Base-by-base conservation (phyloP, 2,113 vertebrate genomes). In the Larimichthys crocea region DNA sequence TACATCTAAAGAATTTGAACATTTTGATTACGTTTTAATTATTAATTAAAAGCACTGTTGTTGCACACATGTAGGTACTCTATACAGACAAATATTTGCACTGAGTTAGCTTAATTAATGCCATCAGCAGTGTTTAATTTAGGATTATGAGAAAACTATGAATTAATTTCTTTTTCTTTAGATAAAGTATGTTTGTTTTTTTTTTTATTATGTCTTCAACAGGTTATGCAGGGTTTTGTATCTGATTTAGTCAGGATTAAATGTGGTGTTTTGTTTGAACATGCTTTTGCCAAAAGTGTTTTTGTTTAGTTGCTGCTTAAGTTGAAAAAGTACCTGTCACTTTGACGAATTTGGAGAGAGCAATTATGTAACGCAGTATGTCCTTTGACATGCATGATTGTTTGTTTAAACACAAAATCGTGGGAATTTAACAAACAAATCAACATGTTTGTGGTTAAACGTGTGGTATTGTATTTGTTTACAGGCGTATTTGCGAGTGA, bases 301-400 rank as follows among this genome's bases (percentile, higher is more conserved):
- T 40, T 40, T 35, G 40, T 15, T 55, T 60, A 24, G 2, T n/a
- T 79, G 65, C 10, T 20, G 15, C n/a, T n/a, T 44, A 17, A 69
- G 26, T 24, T 55, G 3, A 31, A 16, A 49, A 19, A 52, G 12
- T 44, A 55, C 49, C 55, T 71, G 53, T 63, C 48, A 82, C 31
- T 49, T 40, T 40, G 12, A 63, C 49, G 61, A 46, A 59, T 68
- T 19, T 46, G 12, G 44, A 26, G 44, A 26, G 6, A 17, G 20
- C 16, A 8, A 60, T 69, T 48, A 19, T 42, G 1, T 52, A 73
- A 70, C 6, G 10, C 12, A 29, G 20, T 16, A 77, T 29, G 4
- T 74, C 72, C 10, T 52, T 35, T 31, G 68, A 80, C 60, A 69
- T 3, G 14, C n/a, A 44, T 46, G 76, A 78, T 78, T 56, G 26